phyloP scores from a whole-genome alignment of 2,797 vertebrate species.

The Cyprinodon diabolis region DNA sequence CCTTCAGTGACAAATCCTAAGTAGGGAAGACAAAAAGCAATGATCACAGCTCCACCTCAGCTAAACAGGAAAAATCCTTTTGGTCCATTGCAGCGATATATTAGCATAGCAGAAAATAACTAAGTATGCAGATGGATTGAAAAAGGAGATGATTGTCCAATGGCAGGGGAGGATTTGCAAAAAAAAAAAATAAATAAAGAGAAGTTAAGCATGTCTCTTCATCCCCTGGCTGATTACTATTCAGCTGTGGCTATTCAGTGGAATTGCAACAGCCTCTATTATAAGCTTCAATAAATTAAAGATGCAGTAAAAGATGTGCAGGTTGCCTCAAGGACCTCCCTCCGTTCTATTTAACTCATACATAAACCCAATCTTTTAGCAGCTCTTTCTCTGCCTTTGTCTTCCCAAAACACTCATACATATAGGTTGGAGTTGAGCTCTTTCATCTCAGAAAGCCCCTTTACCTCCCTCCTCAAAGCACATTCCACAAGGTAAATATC shows the following conservation, averaged over 20 bases:
- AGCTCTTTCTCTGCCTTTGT: constrained; percentile 31
- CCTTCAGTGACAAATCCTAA: constrained; percentile 40
- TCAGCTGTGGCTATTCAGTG: constrained; percentile 56
- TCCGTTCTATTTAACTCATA: constrained; percentile 63
- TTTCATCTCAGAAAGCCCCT: constrained; percentile 41
- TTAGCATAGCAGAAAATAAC: constrained; percentile 31
- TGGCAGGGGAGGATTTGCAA: constrained; percentile 33
- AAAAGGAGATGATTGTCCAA: constrained; percentile 40
- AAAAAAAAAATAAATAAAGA: constrained; percentile 2
- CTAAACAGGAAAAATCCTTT: constrained; percentile 12
- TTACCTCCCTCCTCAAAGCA: constrained; percentile 45
- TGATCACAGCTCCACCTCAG: constrained; percentile 10
- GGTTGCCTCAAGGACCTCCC: constrained; percentile 68
- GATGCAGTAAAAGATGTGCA: constrained; percentile 73
- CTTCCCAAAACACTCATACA: constrained; percentile 27
- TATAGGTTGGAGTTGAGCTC: constrained; percentile 28
- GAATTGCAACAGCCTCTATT: constrained; percentile 65
- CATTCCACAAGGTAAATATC: constrained; percentile 39
- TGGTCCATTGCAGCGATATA: not conserved
- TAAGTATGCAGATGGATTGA: constrained; percentile 30
- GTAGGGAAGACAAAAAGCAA: constrained; percentile 14
- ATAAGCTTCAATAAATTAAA: constrained; percentile 81
- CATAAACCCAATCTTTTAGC: constrained; percentile 51
- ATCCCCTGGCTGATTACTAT: constrained; percentile 50
- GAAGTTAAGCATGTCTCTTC: constrained; percentile 36